These are phyloP conservation scores for Protobothrops flavoviridis DNA, from an alignment of 2,113 vertebrate species.

Conservation along the genomic window DNA sequence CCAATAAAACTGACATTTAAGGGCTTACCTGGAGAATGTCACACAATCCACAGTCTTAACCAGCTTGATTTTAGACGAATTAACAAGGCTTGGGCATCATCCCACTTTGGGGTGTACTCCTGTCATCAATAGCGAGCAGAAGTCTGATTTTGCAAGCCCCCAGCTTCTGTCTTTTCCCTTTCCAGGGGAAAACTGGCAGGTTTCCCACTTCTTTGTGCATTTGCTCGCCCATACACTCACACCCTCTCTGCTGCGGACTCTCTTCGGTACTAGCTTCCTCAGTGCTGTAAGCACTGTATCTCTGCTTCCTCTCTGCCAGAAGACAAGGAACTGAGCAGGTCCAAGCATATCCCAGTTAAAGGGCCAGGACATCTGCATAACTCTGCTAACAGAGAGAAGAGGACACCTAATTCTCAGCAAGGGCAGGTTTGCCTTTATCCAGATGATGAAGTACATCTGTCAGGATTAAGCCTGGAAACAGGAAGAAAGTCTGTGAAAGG, in stretches of 20 bases:
- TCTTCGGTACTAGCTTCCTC: conserved; percentile 58
- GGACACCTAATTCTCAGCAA: background rate
- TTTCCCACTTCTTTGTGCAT: conserved; percentile 5
- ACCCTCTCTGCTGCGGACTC: conserved; percentile 38
- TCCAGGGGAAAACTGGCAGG: conserved; percentile 6
- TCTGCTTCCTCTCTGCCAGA: conserved; percentile 62
- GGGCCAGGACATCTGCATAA: conserved; percentile 50
- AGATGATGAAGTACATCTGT: background rate
- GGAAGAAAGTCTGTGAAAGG: background rate
- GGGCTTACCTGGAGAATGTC: conserved; percentile 57
- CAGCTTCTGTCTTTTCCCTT: background rate
- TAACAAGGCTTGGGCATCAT: background rate
- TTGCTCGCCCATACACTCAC: background rate
- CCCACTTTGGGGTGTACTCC: background rate
- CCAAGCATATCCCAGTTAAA: conserved; percentile 69
- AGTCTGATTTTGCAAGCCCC: background rate
- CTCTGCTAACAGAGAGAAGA: background rate
- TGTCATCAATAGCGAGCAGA: background rate
- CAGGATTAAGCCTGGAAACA: background rate
- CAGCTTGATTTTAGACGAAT: background rate
- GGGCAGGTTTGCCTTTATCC: background rate
- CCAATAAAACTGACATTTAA: background rate
- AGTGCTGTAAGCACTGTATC: conserved; percentile 58
- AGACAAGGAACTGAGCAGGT: conserved; percentile 50
- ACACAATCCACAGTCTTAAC: conserved; percentile 34